phyloP scores from a whole-genome alignment of 2,888 invertebrate species.

The Tipula lateralis region DNA sequence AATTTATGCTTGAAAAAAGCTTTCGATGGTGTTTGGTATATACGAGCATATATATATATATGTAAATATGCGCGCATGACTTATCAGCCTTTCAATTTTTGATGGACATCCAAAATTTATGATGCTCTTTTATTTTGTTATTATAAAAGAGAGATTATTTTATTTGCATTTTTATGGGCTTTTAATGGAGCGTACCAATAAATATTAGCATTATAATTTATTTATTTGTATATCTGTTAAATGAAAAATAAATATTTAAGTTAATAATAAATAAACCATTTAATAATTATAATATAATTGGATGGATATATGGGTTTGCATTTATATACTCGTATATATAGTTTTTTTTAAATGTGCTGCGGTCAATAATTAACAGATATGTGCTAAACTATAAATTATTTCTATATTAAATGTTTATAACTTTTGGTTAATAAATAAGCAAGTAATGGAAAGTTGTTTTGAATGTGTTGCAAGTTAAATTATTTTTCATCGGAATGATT shows the following conservation, averaged over 20 bases:
- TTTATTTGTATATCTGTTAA: neutral
- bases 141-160: slow-evolving; percentile 13
- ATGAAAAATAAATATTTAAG: neutral
- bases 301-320: neutral
- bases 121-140: neutral
- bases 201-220: slow-evolving; percentile 1
- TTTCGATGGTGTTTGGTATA: neutral
- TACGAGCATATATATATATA: neutral
- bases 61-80: neutral
- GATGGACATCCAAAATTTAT: slow-evolving; percentile 11
- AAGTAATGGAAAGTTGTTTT: too few relatives aligned
- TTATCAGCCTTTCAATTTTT: slow-evolving; percentile 19
- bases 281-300: neutral
- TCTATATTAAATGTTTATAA: too few relatives aligned
- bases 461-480: too few relatives aligned
- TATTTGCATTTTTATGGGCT: slow-evolving; percentile 9
- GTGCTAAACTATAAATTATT: neutral
- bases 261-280: neutral
- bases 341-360: neutral
- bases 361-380: neutral
- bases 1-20: neutral
- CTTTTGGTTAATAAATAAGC: too few relatives aligned
- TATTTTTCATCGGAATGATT: too few relatives aligned
- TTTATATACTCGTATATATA: too few relatives aligned
- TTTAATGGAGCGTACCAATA: slow-evolving; percentile 19